These are phyloP conservation scores for Gymnocheta viridis DNA, from an alignment of 2,888 invertebrate genomes.

Conservation along the genomic window DNA sequence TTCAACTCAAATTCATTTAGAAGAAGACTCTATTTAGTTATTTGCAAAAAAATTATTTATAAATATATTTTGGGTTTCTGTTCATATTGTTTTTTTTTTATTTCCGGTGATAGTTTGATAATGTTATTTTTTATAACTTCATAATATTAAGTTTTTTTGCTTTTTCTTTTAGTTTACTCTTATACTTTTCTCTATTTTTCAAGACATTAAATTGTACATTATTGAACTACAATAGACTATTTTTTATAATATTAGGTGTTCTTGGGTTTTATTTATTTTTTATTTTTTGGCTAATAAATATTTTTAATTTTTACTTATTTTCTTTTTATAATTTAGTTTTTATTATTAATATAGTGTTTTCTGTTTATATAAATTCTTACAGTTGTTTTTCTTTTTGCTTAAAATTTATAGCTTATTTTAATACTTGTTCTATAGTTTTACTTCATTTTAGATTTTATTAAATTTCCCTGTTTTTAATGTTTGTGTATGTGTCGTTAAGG, in stretches of 20 bases:
- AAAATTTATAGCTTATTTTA: slow-evolving; percentile 2
- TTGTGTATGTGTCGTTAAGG: slow-evolving; percentile 62
- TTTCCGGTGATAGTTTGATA: slow-evolving; percentile 57
- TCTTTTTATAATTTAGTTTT: slow-evolving; percentile 68
- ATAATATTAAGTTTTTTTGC: slow-evolving; percentile 11
- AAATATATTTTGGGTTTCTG: slow-evolving; percentile 33
- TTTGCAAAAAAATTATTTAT: slow-evolving; percentile 4
- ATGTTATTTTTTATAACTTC: slow-evolving; percentile 7
- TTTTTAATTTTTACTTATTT: slow-evolving; percentile 71
- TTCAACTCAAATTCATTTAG: slow-evolving; percentile 20
- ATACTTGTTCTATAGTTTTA: slow-evolving; percentile 18
- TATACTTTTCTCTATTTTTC: slow-evolving; percentile 25
- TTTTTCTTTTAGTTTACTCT: background rate
- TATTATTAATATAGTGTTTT: slow-evolving; percentile 57
- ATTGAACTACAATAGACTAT: slow-evolving; percentile 69
- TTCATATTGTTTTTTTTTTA: slow-evolving; percentile 23
- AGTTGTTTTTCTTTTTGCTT: slow-evolving; percentile 43
- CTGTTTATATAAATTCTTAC: slow-evolving; percentile 70
- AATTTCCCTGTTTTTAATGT: slow-evolving; percentile 78
- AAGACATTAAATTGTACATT: slow-evolving; percentile 69
- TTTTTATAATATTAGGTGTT: slow-evolving; percentile 52
- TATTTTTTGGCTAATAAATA: slow-evolving; percentile 65
- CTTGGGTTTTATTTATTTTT: slow-evolving; percentile 49
- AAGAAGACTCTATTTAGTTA: background rate
- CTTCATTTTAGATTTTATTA: slow-evolving; percentile 72